Evolutionary conservation across 53 echinoderm and acorn worm species (phyloP).

Genomic region (Crossaster papposus): DNA sequence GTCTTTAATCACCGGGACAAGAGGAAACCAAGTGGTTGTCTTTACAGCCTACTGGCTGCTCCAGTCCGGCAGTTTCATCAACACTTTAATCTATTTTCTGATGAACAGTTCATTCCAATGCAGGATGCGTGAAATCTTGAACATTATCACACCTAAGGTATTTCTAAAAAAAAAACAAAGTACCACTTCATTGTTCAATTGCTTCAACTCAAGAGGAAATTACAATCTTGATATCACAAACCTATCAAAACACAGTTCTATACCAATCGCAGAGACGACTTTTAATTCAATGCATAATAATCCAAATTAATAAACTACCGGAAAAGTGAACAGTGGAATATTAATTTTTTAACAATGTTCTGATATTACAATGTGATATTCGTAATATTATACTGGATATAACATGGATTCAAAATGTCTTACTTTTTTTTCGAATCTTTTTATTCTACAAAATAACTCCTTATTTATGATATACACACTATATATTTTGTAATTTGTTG

Average conservation of each 20-base stretch:
- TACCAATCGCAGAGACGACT: too few species aligned
- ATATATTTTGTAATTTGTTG: too few species aligned
- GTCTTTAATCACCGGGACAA: neutral
- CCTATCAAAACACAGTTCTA: neutral
- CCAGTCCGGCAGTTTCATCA: conserved; percentile 8
- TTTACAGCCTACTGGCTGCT: conserved; percentile 14
- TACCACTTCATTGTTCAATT: neutral
- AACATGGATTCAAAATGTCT: too few species aligned
- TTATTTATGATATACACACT: too few species aligned
- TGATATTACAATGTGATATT: too few species aligned
- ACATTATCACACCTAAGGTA: neutral
- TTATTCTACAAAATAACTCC: too few species aligned
- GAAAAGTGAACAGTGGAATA: too few species aligned
- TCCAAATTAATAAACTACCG: too few species aligned
- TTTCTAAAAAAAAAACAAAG: neutral
- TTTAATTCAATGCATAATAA: too few species aligned
- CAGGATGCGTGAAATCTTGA: neutral
- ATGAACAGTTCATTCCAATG: conserved; percentile 8
- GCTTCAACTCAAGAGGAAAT: neutral
- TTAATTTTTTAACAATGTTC: too few species aligned
- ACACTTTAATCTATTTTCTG: conserved; percentile 32
- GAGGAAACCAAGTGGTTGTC: neutral
- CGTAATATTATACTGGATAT: too few species aligned
- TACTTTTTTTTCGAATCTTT: too few species aligned
- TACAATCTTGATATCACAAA: neutral